phyloP scores from a whole-genome alignment of 2,888 invertebrate species.

The Heliconius ethilla region DNA sequence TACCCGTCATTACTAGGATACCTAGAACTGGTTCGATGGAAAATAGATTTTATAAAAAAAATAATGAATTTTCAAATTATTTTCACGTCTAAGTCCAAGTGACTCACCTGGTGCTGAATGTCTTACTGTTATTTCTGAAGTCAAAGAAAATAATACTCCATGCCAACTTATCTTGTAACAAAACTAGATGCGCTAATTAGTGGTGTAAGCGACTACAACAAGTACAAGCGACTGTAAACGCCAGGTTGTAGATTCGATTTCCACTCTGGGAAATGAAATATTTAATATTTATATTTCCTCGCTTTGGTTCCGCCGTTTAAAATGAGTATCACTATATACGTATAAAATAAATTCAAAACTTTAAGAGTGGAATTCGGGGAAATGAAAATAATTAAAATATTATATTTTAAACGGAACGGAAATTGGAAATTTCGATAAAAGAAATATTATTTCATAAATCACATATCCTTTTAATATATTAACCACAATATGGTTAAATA shows the following conservation, averaged over 20 bases:
- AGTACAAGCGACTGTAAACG: too few relatives aligned
- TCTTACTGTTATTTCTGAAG: too few relatives aligned
- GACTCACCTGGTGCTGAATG: not conserved
- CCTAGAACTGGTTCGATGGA: conserved; percentile 34
- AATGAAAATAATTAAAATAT: not conserved
- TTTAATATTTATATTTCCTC: too few relatives aligned
- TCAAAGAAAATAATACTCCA: not conserved
- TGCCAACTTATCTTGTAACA: not conserved
- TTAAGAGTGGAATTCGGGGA: not conserved
- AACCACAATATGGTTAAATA: conserved; percentile 42
- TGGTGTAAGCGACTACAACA: too few relatives aligned
- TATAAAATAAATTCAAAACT: too few relatives aligned
- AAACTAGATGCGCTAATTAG: not conserved
- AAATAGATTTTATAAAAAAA: not conserved
- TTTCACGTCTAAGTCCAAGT: not conserved
- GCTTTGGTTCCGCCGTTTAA: too few relatives aligned
- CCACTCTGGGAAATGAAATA: too few relatives aligned
- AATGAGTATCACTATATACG: too few relatives aligned
- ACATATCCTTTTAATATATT: conserved; percentile 30
- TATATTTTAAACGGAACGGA: not conserved
- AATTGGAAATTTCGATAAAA: not conserved
- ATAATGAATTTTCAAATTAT: not conserved
- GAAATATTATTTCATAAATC: not conserved
- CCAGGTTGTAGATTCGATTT: too few relatives aligned
- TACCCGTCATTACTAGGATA: conserved; percentile 39